Conservation (phyloP, 2,113 vertebrate species). For the Zeus faber region DNA sequence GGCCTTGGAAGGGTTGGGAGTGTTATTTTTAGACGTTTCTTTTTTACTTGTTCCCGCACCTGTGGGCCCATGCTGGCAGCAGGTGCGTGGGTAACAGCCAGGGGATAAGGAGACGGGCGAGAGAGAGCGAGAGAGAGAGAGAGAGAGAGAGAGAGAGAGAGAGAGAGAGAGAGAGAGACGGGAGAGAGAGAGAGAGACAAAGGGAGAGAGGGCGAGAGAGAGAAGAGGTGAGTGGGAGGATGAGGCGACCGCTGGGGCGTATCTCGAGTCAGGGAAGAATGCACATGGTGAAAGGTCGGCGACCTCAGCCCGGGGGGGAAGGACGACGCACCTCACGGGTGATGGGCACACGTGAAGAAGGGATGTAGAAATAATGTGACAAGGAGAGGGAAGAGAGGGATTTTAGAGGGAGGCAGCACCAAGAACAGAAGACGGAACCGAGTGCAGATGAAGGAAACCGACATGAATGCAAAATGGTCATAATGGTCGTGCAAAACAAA, state of each 20-base stretch:
- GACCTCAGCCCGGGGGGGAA: conserved; percentile 1
- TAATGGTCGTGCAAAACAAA: too few species aligned
- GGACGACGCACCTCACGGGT: neutral
- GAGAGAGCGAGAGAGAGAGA: neutral
- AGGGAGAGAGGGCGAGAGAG: neutral
- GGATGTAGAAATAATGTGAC: neutral
- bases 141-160: neutral
- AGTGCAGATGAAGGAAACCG: too few species aligned
- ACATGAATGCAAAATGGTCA: too few species aligned
- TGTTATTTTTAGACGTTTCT: conserved; percentile 1
- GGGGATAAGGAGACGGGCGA: conserved; percentile 2
- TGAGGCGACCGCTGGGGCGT: conserved; percentile 3
- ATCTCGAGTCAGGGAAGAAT: conserved; percentile 24
- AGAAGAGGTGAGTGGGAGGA: conserved; percentile 10
- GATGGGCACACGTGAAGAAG: neutral
- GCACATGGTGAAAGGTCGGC: conserved; percentile 40
- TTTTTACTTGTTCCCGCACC: neutral
- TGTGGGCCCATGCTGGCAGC: conserved; percentile 3
- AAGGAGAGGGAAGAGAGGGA: neutral
- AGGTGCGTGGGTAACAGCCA: conserved; percentile 27
- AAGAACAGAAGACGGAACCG: neutral
- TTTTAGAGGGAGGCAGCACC: too few species aligned
- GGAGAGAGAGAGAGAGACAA: conserved; percentile 8
- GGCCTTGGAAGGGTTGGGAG: too few species aligned
- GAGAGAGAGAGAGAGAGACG: conserved; percentile 1